Conservation (phyloP, 2,888 invertebrate genomes). For the Molanna angustata region DNA sequence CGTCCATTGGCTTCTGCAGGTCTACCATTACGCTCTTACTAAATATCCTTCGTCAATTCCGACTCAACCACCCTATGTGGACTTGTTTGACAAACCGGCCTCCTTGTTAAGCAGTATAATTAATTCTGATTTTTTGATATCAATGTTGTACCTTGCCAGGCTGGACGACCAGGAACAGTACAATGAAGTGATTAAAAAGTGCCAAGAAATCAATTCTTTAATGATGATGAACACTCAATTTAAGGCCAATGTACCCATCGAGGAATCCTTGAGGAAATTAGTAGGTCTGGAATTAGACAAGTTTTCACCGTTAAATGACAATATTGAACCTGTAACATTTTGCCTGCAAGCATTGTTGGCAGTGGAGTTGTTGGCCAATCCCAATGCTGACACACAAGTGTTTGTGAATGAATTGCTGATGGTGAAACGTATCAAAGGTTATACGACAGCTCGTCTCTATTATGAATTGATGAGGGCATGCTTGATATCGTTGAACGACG, state of each 20-base stretch:
- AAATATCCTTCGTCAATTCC: conserved; percentile 46
- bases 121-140: conserved; percentile 71
- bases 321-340: conserved; percentile 65
- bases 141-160: conserved; percentile 80
- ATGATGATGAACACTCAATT: conserved; percentile 58
- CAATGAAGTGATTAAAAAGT: conserved; percentile 68
- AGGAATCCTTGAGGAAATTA: conserved; percentile 60
- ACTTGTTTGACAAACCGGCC: conserved; percentile 68
- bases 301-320: conserved; percentile 54
- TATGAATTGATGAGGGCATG: conserved; percentile 88
- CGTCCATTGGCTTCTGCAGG: conserved; percentile 77
- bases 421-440: conserved; percentile 81
- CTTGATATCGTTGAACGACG: conserved; percentile 85
- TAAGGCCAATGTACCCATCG: conserved; percentile 56
- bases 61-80: conserved; percentile 54
- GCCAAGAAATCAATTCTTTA: conserved; percentile 66
- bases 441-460: conserved; percentile 76
- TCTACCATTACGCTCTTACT: conserved; percentile 57
- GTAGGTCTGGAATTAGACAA: conserved; percentile 62
- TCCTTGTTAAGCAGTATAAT: conserved; percentile 65
- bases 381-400: conserved; percentile 77
- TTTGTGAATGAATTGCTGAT: conserved; percentile 80
- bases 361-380: conserved; percentile 80
- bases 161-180: conserved; percentile 74
- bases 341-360: conserved; percentile 79